Evolutionary conservation across 1,140 invertebrate genomes (phyloP).

Genomic region (Diuraphis noxia): DNA sequence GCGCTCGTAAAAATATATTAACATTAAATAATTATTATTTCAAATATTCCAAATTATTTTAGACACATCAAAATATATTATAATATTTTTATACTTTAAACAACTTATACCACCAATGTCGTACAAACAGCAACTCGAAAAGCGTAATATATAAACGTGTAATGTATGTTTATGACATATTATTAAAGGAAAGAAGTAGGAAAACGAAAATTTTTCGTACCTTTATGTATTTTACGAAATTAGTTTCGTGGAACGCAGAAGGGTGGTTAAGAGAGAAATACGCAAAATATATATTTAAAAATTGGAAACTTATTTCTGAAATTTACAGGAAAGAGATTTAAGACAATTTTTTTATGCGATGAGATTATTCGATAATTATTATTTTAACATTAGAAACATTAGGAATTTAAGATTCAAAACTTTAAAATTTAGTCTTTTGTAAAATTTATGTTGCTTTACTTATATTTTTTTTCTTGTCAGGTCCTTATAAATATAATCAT

Average conservation of each 20-base stretch:
- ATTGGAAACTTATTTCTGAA: not conserved
- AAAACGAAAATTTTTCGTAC: not conserved
- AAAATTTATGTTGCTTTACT: not conserved
- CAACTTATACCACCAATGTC: no score
- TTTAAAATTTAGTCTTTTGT: not conserved
- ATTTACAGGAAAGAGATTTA: not conserved
- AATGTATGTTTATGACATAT: not conserved
- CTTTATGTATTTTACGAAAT: not conserved
- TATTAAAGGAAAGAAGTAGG: not conserved
- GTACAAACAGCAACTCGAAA: no score
- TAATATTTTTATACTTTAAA: not conserved
- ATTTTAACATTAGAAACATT: no score
- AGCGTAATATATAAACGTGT: not conserved
- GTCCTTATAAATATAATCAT: not conserved
- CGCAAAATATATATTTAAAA: no score
- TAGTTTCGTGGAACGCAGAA: not conserved
- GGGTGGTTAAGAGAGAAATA: not conserved
- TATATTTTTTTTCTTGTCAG: not conserved
- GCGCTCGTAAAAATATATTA: not conserved
- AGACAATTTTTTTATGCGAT: not conserved
- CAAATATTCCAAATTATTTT: not conserved
- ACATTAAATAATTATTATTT: not conserved
- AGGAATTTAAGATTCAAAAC: not conserved
- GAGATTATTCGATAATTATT: no score
- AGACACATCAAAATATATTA: not conserved